A percentile compares a stretch with the other conserved stretches of the same genome.
Conservation (phyloP, 2,113 vertebrate genomes). For the Oxygymnocypris stewartii region DNA sequence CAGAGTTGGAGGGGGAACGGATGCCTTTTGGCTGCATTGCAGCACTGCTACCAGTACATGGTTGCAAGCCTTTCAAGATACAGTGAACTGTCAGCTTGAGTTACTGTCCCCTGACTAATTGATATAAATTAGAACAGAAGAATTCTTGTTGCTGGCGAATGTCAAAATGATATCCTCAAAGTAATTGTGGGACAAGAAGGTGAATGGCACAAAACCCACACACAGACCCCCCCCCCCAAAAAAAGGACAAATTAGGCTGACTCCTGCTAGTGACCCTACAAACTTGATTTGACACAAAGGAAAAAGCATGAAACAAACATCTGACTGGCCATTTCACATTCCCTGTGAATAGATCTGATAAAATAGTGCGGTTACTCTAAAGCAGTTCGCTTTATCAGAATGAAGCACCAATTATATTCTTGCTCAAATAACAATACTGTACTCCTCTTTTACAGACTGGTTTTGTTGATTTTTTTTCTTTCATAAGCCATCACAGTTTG, state of each 20-base stretch:
- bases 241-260: constrained; percentile 74
- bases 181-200: constrained; percentile 69
- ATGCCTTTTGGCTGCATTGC: constrained; percentile 82
- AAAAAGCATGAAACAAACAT: constrained; percentile 65
- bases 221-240: constrained; percentile 59
- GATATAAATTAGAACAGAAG: constrained; percentile 94
- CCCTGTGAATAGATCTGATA: not conserved
- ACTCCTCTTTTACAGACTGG: constrained; percentile 42
- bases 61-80: constrained; percentile 84
- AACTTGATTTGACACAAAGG: constrained; percentile 66
- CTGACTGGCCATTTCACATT: constrained; percentile 68
- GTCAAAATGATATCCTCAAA: constrained; percentile 87
- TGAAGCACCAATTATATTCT: not conserved
- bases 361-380: not conserved
- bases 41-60: constrained; percentile 83
- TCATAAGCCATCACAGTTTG: constrained; percentile 52
- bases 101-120: constrained; percentile 91
- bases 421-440: not conserved
- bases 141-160: constrained; percentile 90
- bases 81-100: constrained; percentile 87
- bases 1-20: constrained; percentile 65
- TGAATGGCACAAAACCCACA: constrained; percentile 68
- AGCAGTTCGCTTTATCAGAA: not conserved
- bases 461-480: constrained; percentile 38
- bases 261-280: constrained; percentile 69